These are phyloP conservation scores for Zelostemma sp. DNA, from an alignment of 1,140 invertebrate genomes.

Conservation along the genomic window DNA sequence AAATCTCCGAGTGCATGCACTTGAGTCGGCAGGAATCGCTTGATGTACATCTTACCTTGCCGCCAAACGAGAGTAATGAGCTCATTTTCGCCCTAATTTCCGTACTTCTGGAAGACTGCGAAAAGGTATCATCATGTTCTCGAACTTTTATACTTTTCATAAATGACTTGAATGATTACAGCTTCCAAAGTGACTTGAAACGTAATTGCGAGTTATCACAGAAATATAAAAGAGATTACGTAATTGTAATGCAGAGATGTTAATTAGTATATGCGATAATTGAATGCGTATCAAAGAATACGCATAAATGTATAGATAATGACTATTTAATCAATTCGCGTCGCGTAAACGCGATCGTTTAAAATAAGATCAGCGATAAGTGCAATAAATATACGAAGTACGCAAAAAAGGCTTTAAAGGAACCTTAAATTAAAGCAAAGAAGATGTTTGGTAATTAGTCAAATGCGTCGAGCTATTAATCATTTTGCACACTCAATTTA, in stretches of 20 bases:
- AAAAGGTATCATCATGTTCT: not conserved
- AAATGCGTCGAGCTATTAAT: slow-evolving; percentile 29
- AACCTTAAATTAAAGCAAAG: no score
- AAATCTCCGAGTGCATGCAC: slow-evolving; percentile 20
- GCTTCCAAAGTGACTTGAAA: no score
- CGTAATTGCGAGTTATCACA: no score
- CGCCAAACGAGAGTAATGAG: slow-evolving; percentile 37
- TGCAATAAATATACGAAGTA: slow-evolving; percentile 35
- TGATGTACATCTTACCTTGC: slow-evolving; percentile 11
- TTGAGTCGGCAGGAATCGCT: slow-evolving; percentile 2
- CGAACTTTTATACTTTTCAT: no score
- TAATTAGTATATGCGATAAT: slow-evolving; percentile 41
- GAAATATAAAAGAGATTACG: not conserved
- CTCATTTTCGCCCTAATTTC: slow-evolving; percentile 28
- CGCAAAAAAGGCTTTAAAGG: not conserved
- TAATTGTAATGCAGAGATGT: slow-evolving; percentile 35
- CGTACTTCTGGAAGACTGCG: not conserved
- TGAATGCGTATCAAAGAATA: slow-evolving; percentile 36
- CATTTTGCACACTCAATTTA: slow-evolving; percentile 21
- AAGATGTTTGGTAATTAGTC: slow-evolving; percentile 4
- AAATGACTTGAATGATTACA: no score
- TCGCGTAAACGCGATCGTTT: slow-evolving; percentile 32
- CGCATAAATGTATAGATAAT: slow-evolving; percentile 46
- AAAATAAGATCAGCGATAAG: slow-evolving; percentile 31
- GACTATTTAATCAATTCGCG: slow-evolving; percentile 36